A percentile compares a stretch with the other conserved stretches of the same genome.
Evolutionary conservation across 2,888 invertebrate species (phyloP).

Genomic region (Lasioglossum leucozonium): DNA sequence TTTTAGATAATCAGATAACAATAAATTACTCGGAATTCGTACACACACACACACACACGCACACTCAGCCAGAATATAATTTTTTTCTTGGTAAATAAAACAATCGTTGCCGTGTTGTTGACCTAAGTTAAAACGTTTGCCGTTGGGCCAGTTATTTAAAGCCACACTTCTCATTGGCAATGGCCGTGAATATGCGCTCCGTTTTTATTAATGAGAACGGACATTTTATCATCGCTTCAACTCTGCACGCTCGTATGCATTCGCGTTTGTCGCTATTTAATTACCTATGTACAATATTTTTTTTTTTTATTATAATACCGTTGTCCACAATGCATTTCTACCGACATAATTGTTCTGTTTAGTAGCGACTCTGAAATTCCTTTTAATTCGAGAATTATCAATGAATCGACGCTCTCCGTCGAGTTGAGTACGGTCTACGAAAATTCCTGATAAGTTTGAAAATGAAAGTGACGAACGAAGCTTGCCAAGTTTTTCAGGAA

Average conservation of each 20-base stretch:
- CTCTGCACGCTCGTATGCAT: not conserved
- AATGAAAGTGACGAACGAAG: not conserved
- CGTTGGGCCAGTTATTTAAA: constrained; percentile 47
- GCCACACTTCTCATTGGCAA: constrained; percentile 37
- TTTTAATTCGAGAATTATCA: constrained; percentile 14
- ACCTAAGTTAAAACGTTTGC: constrained; percentile 45
- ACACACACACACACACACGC: no score
- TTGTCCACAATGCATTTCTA: not conserved
- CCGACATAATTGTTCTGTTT: not conserved
- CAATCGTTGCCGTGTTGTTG: constrained; percentile 32
- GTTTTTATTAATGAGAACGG: not conserved
- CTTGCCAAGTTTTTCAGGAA: not conserved
- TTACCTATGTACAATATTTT: not conserved
- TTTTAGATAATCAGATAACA: constrained; percentile 30
- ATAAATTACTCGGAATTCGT: constrained; percentile 2
- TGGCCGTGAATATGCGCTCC: constrained; percentile 29
- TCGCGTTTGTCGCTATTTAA: not conserved
- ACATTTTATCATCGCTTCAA: constrained; percentile 1
- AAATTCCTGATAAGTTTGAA: not conserved
- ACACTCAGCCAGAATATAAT: not conserved
- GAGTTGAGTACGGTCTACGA: not conserved
- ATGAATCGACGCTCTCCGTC: constrained; percentile 8
- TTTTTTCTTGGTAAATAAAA: constrained; percentile 12
- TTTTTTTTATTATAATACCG: not conserved
- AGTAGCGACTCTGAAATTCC: constrained; percentile 11